A percentile compares a stretch with the other conserved stretches of the same genome.
Evolutionary conservation across 2,797 vertebrate species (phyloP).

Genomic region (Semotilus atromaculatus): DNA sequence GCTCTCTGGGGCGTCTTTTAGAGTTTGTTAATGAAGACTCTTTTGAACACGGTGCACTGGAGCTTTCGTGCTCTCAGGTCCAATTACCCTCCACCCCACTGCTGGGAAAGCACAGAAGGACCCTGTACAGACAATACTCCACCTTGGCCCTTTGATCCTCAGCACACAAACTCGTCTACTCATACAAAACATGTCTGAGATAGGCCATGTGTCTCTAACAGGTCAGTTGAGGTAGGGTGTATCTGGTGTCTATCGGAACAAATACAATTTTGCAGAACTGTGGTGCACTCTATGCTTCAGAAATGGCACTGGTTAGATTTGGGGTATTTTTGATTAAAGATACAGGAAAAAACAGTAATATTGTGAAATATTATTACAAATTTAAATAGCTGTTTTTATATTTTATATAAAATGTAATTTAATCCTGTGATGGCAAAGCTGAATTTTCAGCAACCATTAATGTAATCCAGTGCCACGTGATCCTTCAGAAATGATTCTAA

Average conservation of each 20-base stretch:
- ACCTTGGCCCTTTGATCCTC: conserved; percentile 6
- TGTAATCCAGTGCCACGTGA: background rate
- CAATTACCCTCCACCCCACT: conserved; percentile 46
- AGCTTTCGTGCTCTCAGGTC: background rate
- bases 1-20: conserved; percentile 33
- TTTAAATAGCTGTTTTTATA: background rate
- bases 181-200: background rate
- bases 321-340: background rate
- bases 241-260: background rate
- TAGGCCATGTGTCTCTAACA: conserved; percentile 22
- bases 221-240: background rate
- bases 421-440: background rate
- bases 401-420: background rate
- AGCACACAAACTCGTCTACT: conserved; percentile 6
- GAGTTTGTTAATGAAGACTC: conserved; percentile 38
- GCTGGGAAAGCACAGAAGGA: conserved; percentile 39
- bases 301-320: background rate
- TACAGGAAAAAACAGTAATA: background rate
- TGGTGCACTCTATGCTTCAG: background rate
- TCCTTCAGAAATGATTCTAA: background rate
- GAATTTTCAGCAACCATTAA: background rate
- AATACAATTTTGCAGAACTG: background rate
- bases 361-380: background rate
- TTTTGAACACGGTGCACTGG: conserved; percentile 22
- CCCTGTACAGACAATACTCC: conserved; percentile 11